Base-by-base conservation (phyloP, 1,140 invertebrate genomes). In the Lepidurus packardi region DNA sequence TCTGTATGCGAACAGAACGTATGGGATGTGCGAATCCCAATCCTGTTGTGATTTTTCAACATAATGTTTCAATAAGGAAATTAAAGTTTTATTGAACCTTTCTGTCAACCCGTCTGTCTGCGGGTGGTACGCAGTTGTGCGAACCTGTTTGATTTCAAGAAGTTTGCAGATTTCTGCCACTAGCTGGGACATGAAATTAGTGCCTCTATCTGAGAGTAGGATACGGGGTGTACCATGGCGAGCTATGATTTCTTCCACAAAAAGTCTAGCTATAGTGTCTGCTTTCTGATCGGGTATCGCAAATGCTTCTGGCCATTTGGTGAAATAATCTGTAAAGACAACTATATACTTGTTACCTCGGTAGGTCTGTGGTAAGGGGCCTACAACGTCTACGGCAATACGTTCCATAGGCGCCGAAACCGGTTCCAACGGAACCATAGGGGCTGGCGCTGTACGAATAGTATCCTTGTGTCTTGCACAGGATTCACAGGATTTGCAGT, bases 331-430 rank as follows among this genome's bases (percentile, higher is more conserved):
- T 34, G 73, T 73, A 21, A 42, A 25, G 11, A 73, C 45, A 24
- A 78, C n/a, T 16, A 78, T 74, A 73, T 78, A 73, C 8, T 21
- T 47, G 43, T 78, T 78, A 16, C 53, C 77, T 21, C 10, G 24
- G 25, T 41, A 73, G 34, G 77, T 78, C 8, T n/a, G 25, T 16
- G 53, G 65, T 43, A 78, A 34, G 7, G 47, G 77, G 16, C 77
- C 53, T 24, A 65, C 44, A 43, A 73, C 53, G 43, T 78, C 77
- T 34, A 78, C 73, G 16, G 53, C 77, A 34, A 78, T 65, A 13
- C 34, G 16, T 42, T 65, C 47, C 42, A 78, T 43, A 21, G 77
- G 65, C 9, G 24, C 41, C 9, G 53, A 16, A 13, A 73, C 53
- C 8, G 77, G 77, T 7, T 21, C 24, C 25, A 78, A 43, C 1